phyloP scores from a whole-genome alignment of 2,113 vertebrate genomes.

The Alexandromys fortis region DNA sequence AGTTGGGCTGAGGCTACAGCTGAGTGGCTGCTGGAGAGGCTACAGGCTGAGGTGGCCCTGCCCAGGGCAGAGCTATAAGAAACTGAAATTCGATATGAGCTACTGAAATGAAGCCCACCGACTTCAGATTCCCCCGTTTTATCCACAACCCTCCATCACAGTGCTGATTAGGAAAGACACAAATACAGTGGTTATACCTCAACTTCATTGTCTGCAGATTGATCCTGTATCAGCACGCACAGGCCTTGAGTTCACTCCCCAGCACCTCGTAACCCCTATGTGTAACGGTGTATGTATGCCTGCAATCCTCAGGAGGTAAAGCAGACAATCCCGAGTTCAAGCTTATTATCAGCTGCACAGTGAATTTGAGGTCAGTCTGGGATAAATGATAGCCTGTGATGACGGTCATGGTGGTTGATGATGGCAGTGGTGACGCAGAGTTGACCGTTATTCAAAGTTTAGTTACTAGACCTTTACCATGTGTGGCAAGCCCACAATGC shows the following conservation, averaged over 20 bases:
- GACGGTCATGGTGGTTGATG: background rate
- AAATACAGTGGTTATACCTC: background rate
- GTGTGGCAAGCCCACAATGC: background rate
- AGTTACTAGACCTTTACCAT: background rate
- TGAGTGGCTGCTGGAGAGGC: background rate
- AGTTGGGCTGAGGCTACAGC: background rate
- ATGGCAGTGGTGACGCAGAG: background rate
- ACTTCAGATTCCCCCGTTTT: background rate
- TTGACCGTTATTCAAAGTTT: conserved; percentile 22
- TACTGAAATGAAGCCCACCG: background rate
- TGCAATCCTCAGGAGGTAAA: background rate
- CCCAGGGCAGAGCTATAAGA: background rate
- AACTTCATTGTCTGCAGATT: background rate
- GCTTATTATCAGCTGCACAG: background rate
- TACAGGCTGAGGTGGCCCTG: background rate
- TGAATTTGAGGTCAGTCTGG: background rate
- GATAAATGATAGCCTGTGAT: background rate
- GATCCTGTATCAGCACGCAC: background rate
- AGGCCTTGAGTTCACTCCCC: background rate
- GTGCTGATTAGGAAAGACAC: background rate
- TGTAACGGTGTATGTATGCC: background rate
- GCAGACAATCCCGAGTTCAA: background rate
- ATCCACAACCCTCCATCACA: background rate
- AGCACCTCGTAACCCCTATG: background rate
- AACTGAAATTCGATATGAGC: background rate